phyloP scores from a whole-genome alignment of 2,888 invertebrate species.

The Drosophila ustulata region DNA sequence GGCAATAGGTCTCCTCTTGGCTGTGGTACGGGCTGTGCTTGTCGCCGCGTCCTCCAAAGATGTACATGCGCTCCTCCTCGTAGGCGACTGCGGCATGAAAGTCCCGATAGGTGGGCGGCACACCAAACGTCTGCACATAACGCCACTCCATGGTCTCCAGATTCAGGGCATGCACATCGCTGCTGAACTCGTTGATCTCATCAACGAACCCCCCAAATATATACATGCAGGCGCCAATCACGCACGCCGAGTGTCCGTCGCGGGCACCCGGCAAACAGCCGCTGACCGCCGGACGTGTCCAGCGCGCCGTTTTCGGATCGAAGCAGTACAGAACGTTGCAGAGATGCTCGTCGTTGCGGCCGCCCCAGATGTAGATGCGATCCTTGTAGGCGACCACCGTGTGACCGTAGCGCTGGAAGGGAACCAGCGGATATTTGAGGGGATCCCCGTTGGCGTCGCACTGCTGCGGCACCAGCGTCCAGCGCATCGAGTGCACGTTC shows the following conservation, averaged over 20 bases:
- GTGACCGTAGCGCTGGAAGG: conserved; percentile 95
- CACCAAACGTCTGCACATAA: conserved; percentile 88
- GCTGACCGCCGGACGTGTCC: conserved; percentile 88
- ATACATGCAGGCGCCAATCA: conserved; percentile 92
- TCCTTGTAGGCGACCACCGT: conserved; percentile 93
- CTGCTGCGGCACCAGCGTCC: conserved; percentile 87
- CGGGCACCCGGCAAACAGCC: conserved; percentile 92
- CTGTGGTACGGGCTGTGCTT: conserved; percentile 88
- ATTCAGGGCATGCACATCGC: conserved; percentile 91
- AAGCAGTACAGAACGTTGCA: conserved; percentile 93
- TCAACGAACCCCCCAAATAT: conserved; percentile 97
- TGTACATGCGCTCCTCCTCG: conserved; percentile 92
- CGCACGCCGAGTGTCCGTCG: conserved; percentile 96
- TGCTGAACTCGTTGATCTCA: conserved; percentile 91
- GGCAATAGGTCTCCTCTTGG: conserved; percentile 91
- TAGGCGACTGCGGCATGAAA: conserved; percentile 93
- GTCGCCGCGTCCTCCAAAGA: conserved; percentile 96
- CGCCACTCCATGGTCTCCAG: conserved; percentile 91
- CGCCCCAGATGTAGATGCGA: conserved; percentile 94
- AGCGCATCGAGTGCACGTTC: conserved; percentile 88
- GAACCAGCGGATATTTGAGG: conserved; percentile 86
- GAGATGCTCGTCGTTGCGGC: conserved; percentile 92
- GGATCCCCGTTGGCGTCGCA: conserved; percentile 85
- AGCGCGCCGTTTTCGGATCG: conserved; percentile 89
- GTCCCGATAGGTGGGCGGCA: conserved; percentile 91